A percentile compares a stretch with the other conserved stretches of the same genome.
Evolutionary conservation across 2,113 vertebrate genomes (phyloP).

Genomic region (Hemicordylus capensis): DNA sequence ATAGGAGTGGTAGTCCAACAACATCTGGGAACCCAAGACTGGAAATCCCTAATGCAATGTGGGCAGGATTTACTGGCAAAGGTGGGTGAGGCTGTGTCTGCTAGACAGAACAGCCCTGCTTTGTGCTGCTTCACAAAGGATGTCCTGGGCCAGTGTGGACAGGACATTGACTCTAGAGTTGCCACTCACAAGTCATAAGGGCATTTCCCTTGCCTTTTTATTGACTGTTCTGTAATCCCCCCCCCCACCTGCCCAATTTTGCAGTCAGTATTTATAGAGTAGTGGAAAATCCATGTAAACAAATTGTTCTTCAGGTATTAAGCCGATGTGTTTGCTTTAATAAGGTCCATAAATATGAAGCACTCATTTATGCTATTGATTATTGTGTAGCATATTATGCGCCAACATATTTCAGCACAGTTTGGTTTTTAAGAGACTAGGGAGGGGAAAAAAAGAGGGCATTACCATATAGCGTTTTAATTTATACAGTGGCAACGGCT

Average conservation of each 20-base stretch:
- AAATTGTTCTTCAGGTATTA: background rate
- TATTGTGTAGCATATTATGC: background rate
- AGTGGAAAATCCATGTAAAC: background rate
- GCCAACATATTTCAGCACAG: constrained; percentile 26
- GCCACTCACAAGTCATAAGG: background rate
- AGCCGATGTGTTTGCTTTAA: constrained; percentile 1
- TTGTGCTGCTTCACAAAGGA: background rate
- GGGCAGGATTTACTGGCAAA: background rate
- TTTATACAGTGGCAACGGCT: constrained; percentile 48
- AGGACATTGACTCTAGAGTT: too few relatives aligned
- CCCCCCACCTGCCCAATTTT: background rate
- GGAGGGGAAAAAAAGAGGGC: constrained; percentile 18
- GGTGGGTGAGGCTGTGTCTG: background rate
- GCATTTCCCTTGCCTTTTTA: background rate
- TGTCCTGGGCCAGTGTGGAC: too few relatives aligned
- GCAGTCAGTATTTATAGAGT: background rate
- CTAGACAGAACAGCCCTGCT: background rate
- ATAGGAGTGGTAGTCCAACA: too few relatives aligned
- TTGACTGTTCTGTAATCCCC: rapidly evolving
- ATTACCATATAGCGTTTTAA: constrained; percentile 30
- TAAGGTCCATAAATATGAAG: background rate
- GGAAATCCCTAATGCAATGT: background rate
- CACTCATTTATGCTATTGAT: background rate
- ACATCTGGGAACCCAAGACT: too few relatives aligned
- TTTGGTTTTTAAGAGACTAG: constrained; percentile 29